Base-by-base conservation (phyloP, 1,140 invertebrate genomes). In the Ditylenchus dipsaci region DNA sequence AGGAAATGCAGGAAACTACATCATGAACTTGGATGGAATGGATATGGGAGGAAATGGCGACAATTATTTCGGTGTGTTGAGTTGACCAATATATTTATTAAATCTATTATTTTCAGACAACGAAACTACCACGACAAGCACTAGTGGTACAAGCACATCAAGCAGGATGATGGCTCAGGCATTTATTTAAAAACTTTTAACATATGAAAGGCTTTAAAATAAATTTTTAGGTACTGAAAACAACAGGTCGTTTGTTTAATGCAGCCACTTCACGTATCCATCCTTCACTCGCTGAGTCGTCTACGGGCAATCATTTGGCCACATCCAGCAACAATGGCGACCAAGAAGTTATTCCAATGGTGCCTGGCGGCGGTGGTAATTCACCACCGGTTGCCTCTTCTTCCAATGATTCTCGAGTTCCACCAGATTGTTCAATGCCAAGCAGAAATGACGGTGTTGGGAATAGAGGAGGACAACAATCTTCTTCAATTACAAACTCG, bases 241-340 rank as follows among this genome's bases (percentile, higher is more conserved):
- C 33, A 38, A 38, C 33, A 38, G 33, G 49, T 53, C 59, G 59
- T 26, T 30, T 61, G n/a, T 61, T 30, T 13, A 61, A 61, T 30
- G 59, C 38, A 43, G 59, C 59, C 29, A 61, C 59, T 33, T 61
- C 59, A 43, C 19, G 29, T 1, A 61, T 61, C 3, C 59, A 61
- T 61, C 59, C 59, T 15, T 19, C 49, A 53, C n/a, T 26, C 3
- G 49, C 49, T 21, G 49, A 53, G 23, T 53, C 49, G 8, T 53
- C 49, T 53, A 21, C 49, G 3, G 49, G 49, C 23, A 53, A 53
- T 17, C 49, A 53, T 19, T 53, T 53, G 23, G 49, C 49, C 15
- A 21, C 49, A 8, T 53, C 49, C 15, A 21, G n/a, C 49, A 53
- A 53, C 23, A 26, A 26, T 15, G 49, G 23, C 15, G 23, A 53